Conservation (phyloP, 2,888 invertebrate species). For the Tachystola acroxantha region DNA sequence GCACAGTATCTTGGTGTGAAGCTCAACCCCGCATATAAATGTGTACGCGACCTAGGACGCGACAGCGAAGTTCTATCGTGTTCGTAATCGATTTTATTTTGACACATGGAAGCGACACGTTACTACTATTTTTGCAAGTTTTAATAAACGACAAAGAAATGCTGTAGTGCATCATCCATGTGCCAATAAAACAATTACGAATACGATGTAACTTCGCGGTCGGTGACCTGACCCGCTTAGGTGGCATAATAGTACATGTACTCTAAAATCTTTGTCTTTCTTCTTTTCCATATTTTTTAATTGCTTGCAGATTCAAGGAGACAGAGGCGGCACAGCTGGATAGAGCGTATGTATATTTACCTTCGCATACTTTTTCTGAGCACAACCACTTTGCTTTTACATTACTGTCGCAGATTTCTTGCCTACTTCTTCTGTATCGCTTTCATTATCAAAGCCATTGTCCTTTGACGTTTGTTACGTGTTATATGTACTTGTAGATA, state of each 20-base stretch:
- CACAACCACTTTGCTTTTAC: slow-evolving; percentile 39
- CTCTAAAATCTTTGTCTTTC: slow-evolving; percentile 53
- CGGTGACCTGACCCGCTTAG: slow-evolving; percentile 51
- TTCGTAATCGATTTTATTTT: too few relatives aligned
- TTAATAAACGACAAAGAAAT: too few relatives aligned
- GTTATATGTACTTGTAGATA: slow-evolving; percentile 3
- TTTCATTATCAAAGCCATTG: slow-evolving; percentile 26
- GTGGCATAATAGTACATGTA: slow-evolving; percentile 48
- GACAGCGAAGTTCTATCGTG: too few relatives aligned
- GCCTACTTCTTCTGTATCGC: slow-evolving; percentile 25
- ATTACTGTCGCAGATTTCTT: slow-evolving; percentile 48
- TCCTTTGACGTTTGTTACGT: slow-evolving; percentile 19
- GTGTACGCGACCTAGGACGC: neutral
- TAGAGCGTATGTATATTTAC: slow-evolving; percentile 87
- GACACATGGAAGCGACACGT: too few relatives aligned
- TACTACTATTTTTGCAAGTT: too few relatives aligned
- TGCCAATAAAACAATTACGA: too few relatives aligned
- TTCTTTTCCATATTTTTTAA: slow-evolving; percentile 75
- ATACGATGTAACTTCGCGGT: too few relatives aligned
- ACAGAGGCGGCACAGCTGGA: slow-evolving; percentile 87
- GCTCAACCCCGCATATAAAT: slow-evolving; percentile 42
- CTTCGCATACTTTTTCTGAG: slow-evolving; percentile 43
- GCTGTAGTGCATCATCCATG: too few relatives aligned
- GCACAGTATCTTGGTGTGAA: slow-evolving; percentile 55
- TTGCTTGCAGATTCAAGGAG: slow-evolving; percentile 91